Base-by-base conservation (phyloP, 2,797 vertebrate species). In the Cirrhinus mrigala region DNA sequence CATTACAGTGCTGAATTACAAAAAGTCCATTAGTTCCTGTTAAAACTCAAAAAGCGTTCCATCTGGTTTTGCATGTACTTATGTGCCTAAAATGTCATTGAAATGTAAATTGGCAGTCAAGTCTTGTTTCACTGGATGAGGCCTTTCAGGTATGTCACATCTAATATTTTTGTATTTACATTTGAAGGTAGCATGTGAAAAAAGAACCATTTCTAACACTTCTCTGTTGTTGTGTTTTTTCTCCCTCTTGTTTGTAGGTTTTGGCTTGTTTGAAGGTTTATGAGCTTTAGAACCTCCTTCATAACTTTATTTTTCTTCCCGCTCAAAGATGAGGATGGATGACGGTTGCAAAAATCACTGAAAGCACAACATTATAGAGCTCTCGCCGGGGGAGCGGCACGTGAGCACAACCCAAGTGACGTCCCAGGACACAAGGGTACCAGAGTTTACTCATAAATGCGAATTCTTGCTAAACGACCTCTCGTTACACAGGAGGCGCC, bases 401-500 rank as follows among this genome's bases (percentile, higher is more conserved):
- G 15, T 40, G 74, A 66, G 46, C 2, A 10, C 82, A 54, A 64
- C 62, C 44, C 37, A 44, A 44, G 50, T 27, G 76, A 48, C 22
- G 44, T 73, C 77, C 54, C n/a, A 27, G 54, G 68, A 70, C 46
- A 22, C 1, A 29, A 74, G 77, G 22, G 56, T 24, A 64, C 27
- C 83, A 50, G 64, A 71, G 66, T 60, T 73, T 48, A 16, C 77
- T 54, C 77, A 54, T 85, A 80, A 85, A 85, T 50, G 15, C 6
- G 4, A 64, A 85, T 70, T 80, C 77, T 85, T 74, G 84, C 74
- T 74, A 74, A 73, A 74, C 77, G 56, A 64, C 54, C n/a, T 48
- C 84, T 85, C 44, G 58, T 85, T 80, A 85, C 58, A 60, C 69
- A 40, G 56, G 69, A 85, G 84, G 69, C 77, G 68, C 77, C 84